A percentile compares a stretch with the other conserved stretches of the same genome.
Evolutionary conservation across 2,797 vertebrate genomes (phyloP).

Genomic region (Tangara arthus): DNA sequence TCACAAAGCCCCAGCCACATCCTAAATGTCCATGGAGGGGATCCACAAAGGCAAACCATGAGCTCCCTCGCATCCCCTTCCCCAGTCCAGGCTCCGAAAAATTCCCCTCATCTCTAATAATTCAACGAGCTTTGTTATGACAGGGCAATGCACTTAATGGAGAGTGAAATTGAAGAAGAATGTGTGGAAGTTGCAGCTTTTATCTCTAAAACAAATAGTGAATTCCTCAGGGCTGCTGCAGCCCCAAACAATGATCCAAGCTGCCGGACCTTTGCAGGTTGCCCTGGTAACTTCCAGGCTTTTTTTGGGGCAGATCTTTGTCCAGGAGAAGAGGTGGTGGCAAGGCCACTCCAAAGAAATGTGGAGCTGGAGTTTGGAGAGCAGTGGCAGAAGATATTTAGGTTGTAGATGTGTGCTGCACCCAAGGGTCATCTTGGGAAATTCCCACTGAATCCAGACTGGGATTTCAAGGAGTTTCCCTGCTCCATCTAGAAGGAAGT

Average conservation of each 20-base stretch:
- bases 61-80: background rate
- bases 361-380: background rate
- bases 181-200: slow-evolving; percentile 75
- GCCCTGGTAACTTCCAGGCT: slow-evolving; percentile 68
- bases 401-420: background rate
- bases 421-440: background rate
- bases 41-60: background rate
- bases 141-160: slow-evolving; percentile 61
- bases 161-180: slow-evolving; percentile 77
- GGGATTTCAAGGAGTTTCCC: background rate
- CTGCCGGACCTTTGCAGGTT: slow-evolving; percentile 52
- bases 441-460: background rate
- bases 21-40: background rate
- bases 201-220: slow-evolving; percentile 77
- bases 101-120: background rate
- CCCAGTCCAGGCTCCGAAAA: background rate
- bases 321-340: slow-evolving; percentile 11
- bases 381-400: background rate
- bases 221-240: slow-evolving; percentile 77
- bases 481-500: background rate
- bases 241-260: slow-evolving; percentile 65
- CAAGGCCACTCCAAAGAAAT: background rate
- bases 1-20: background rate
- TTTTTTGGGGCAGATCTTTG: slow-evolving; percentile 47
- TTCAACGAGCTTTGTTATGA: slow-evolving; percentile 36